phyloP scores from a whole-genome alignment of 2,113 vertebrate species.

The Xyrauchen texanus region DNA sequence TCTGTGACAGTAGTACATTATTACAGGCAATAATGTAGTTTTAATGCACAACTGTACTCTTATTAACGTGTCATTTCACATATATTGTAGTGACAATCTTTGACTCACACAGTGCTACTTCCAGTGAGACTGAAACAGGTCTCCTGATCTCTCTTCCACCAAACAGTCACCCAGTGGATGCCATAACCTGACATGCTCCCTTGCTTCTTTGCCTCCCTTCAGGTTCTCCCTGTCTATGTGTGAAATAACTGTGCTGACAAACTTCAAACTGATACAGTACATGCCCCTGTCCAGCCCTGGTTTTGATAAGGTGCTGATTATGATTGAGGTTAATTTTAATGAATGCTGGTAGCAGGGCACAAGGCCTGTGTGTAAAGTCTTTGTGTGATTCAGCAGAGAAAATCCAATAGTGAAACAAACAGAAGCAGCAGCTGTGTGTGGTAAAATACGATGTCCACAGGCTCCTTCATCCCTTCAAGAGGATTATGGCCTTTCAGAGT shows the following conservation, averaged over 20 bases:
- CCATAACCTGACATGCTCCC: too few species aligned
- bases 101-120: too few species aligned
- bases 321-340: slow-evolving; percentile 66
- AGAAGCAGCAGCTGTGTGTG: slow-evolving; percentile 40
- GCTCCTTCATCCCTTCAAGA: slow-evolving; percentile 5
- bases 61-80: too few species aligned
- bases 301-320: slow-evolving; percentile 51
- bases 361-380: background rate
- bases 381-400: slow-evolving; percentile 3
- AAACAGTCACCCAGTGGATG: too few species aligned
- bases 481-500: slow-evolving; percentile 31
- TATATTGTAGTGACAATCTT: too few species aligned
- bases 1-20: too few species aligned
- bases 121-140: too few species aligned
- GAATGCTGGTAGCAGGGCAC: slow-evolving; percentile 58
- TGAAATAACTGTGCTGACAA: slow-evolving; percentile 60
- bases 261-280: slow-evolving; percentile 55
- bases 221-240: background rate
- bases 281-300: slow-evolving; percentile 52
- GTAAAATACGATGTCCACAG: slow-evolving; percentile 31
- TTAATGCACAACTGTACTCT: too few species aligned
- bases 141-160: too few species aligned
- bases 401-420: slow-evolving; percentile 17
- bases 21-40: too few species aligned
- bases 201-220: too few species aligned